A percentile compares a stretch with the other conserved stretches of the same genome.
Evolutionary conservation across 1,140 invertebrate genomes (phyloP).

Genomic region (Nomia melanderi): DNA sequence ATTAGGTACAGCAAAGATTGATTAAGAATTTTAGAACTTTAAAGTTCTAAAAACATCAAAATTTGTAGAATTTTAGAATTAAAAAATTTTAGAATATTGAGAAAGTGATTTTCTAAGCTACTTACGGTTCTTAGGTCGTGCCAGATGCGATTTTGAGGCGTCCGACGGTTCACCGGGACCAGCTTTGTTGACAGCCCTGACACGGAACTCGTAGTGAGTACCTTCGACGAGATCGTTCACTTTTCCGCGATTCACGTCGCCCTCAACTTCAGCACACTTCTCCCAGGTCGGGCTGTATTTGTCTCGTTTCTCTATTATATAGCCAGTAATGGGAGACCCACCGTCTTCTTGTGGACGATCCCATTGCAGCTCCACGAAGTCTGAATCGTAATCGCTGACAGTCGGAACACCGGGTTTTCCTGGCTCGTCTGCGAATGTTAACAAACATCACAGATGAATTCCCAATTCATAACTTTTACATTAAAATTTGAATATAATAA

Average conservation of each 20-base stretch:
- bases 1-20: too few relatives aligned
- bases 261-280: constrained; percentile 91
- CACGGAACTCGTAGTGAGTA: constrained; percentile 95
- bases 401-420: constrained; percentile 93
- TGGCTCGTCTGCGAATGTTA: constrained; percentile 84
- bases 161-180: constrained; percentile 95
- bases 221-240: constrained; percentile 95
- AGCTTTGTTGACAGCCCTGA: constrained; percentile 96
- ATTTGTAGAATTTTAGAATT: too few relatives aligned
- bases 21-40: too few relatives aligned
- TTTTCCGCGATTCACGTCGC: constrained; percentile 90
- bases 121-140: constrained; percentile 94
- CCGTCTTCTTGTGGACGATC: constrained; percentile 91
- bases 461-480: too few relatives aligned
- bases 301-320: constrained; percentile 97
- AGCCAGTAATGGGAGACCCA: constrained; percentile 94
- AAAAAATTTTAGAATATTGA: too few relatives aligned
- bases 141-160: constrained; percentile 92
- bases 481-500: too few relatives aligned
- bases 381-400: constrained; percentile 94
- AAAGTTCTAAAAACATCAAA: too few relatives aligned
- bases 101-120: too few relatives aligned
- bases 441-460: too few relatives aligned
- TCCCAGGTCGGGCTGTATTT: constrained; percentile 94
- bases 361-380: constrained; percentile 98